Base-by-base conservation (phyloP, 2,888 invertebrate genomes). In the Ectemnius lituratus region DNA sequence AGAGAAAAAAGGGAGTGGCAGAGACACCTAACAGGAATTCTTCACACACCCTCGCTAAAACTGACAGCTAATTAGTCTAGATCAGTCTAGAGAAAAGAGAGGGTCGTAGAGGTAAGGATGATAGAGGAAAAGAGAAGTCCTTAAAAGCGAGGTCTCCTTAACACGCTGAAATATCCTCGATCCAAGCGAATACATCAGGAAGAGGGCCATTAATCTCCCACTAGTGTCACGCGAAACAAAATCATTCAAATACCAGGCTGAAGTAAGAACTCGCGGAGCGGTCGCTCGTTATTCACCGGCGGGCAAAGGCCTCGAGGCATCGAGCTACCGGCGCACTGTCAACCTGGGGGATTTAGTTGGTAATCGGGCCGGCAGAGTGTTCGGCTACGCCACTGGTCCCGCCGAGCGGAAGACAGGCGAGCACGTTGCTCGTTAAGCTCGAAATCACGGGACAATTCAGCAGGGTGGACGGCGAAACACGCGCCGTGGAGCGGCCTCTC, bases 391-490 rank as follows among this genome's bases (percentile, higher is more conserved):
- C 59, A 37, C 18, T 49, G 70, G 61, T 14, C 16, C n/a, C 14
- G 37, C n/a, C 14, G 37, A 20, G 23, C 67, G 46, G 37, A 60
- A 57, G 27, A n/a, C 45, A 46, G n/a, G n/a, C 62, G 37, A 56
- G 16, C 65, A 46, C 62, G 8, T 16, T 45, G 69, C 70, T 76
- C 70, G 76, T 76, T 76, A 76, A 63, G 47, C 63, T 73, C 76
- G 67, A 76, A 74, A 74, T 76, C 76, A 5, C 74, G 8, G 62
- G 74, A 76, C 76, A 68, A 76, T 74, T 62, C 67, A 70, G 67
- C 37, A 70, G 67, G 61, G 65, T 52, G 67, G 67, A 47, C 70
- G 20, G 27, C 45, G 45, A 27, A 20, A 59, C 63, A n/a, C 46
- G 47, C 70, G n/a, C 18, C 20, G 23, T n/a, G 18, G 14, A 16